Base-by-base conservation (phyloP, 2,113 vertebrate genomes). In the Entomyzon cyanotis region DNA sequence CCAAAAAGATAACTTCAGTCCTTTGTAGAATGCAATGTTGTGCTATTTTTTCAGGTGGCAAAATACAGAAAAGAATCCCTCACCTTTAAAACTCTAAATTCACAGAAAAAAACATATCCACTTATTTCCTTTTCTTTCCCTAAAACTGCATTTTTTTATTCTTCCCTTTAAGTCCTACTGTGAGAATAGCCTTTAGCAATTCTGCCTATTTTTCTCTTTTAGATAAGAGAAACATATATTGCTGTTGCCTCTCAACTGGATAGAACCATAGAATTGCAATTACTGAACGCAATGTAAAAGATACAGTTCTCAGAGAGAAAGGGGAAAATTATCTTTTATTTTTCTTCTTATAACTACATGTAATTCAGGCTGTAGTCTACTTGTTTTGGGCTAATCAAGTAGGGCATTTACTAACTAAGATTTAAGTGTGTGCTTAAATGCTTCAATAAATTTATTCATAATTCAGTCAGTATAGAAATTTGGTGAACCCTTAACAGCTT, bases 1-100 rank as follows among this genome's bases (percentile, higher is more conserved):
- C 3, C 19, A 6, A 42, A 59, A 64, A 25, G 4, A 31, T 76
- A 68, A 27, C 10, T 42, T 85, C 1, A 13, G 8, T 64, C 5
- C 19, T 44, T n/a, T 37, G 4, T 27, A 63, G n/a, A 67, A 53
- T 31, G 13, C 0, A 1, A 55, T 0, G 0, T 1, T 13, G 1
- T 65, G 18, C n/a, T 79, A 25, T 14, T 56, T 83, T 87, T 80
- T 89, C 33, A 70, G 9, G 23, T 46, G 65, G 11, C 13, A 80
- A 92, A 86, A 63, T 52, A 42, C 0, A 39, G 30, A 42, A 62
- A 41, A 42, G 12, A 50, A 18, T 0, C 2, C 3, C 13, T 18
- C 25, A 30, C 8, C 2, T 69, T 55, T 42, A 50, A 52, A 76
- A 53, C 4, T 37, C 10, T 56, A 42, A 64, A 42, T 67, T 86